A percentile compares a stretch with the other conserved stretches of the same genome.
phyloP scores from a whole-genome alignment of 2,113 vertebrate species.

The Malurus cyaneus region DNA sequence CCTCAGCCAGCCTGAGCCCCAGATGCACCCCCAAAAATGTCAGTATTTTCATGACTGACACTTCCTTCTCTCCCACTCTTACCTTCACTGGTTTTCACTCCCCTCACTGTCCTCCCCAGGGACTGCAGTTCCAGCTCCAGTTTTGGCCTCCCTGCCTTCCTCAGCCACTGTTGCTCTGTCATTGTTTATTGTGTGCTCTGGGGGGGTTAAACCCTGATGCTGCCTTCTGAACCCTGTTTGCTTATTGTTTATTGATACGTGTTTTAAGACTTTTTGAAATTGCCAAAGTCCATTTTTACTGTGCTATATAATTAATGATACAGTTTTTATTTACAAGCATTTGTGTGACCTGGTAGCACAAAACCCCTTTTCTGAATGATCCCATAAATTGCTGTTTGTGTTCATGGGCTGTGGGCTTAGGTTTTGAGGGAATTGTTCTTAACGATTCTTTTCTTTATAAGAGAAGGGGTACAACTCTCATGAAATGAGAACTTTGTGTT shows the following conservation, averaged over 20 bases:
- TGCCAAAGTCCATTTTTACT: conserved; percentile 18
- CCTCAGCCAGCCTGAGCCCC: background rate
- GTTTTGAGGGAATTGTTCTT: background rate
- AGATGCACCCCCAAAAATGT: background rate
- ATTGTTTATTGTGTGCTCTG: background rate
- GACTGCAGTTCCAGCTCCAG: background rate
- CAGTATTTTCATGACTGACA: background rate
- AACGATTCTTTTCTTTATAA: background rate
- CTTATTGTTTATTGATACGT: conserved; percentile 33
- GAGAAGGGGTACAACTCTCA: background rate
- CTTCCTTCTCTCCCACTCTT: background rate
- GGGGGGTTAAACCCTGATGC: background rate
- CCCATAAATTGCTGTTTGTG: background rate
- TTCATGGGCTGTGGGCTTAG: background rate
- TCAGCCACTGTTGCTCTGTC: background rate
- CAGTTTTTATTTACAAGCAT: conserved; percentile 17
- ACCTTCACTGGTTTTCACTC: background rate
- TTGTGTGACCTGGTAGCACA: background rate
- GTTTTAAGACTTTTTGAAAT: conserved; percentile 23
- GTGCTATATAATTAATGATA: background rate
- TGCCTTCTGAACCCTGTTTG: background rate
- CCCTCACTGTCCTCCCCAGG: background rate
- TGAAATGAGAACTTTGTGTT: background rate
- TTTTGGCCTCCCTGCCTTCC: background rate
- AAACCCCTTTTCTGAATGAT: background rate